Evolutionary conservation across 1,140 invertebrate genomes (phyloP), one percentile per base, ranked within the genome.

Genomic region (Thalassaphorura encarpata): DNA sequence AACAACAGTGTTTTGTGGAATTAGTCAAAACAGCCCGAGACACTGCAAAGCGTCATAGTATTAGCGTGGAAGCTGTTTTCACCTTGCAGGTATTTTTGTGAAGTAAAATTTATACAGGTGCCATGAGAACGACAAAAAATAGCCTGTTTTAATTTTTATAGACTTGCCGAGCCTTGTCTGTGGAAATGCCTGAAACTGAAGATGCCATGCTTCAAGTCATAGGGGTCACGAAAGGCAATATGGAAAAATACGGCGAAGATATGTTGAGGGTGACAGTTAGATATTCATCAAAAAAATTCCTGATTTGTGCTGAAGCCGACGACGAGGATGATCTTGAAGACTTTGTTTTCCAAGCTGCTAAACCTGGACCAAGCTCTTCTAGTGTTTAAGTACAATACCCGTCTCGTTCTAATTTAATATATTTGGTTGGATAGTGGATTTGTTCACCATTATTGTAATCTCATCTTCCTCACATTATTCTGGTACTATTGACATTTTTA

Each of bases 221-320:
- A 26, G 87, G 92, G 66, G 83, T 95, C 3, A 93, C 91, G 0
- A 78, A 82, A 70, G 85, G 85, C 11, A 92, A 92, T 71, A 91
- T 83, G 67, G 80, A 84, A 36, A 94, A 92, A 69, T 94, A 86
- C 72, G 90, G 89, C 19, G 75, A 78, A 51, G 71, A 77, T 51
- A 77, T 95, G 57, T 72, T 94, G 19, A 76, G 82, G 18, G 80
- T 92, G 51, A 91, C 87, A 1, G 66, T 76, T 19, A 80, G 79
- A 54, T 91, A 81, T 69, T 78, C 82, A 19, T 63, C 62, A 16
- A n/a, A n/a, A n/a, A n/a, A n/a, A n/a, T n/a, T n/a, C n/a, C n/a
- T n/a, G n/a, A n/a, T n/a, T n/a, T n/a, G n/a, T n/a, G n/a, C n/a
- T n/a, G n/a, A n/a, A n/a, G n/a, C n/a, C 47, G 67, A 45, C 59